These are phyloP conservation scores for Ptiloglossa arizonensis DNA, from an alignment of 1,140 invertebrate species.

Conservation along the genomic window DNA sequence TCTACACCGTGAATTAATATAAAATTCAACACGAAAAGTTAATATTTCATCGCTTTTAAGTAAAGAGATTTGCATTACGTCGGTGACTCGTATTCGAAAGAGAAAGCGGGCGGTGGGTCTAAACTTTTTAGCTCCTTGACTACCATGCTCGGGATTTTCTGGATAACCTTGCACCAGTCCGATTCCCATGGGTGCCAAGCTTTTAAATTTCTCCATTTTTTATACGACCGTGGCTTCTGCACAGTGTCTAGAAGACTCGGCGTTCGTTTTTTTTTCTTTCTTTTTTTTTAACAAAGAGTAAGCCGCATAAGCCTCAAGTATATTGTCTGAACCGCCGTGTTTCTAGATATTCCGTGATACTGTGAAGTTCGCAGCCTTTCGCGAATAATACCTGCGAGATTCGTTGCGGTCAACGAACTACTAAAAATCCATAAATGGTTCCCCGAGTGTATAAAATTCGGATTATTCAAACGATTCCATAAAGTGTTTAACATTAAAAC, in stretches of 20 bases:
- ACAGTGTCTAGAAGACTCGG: slow-evolving; percentile 38
- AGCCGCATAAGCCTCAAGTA: slow-evolving; percentile 38
- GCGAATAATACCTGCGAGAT: slow-evolving; percentile 6
- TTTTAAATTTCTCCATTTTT: slow-evolving; percentile 53
- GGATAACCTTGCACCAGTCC: slow-evolving; percentile 34
- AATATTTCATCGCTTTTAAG: not conserved
- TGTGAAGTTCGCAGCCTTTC: not conserved
- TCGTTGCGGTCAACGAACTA: not conserved
- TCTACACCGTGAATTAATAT: too few species aligned
- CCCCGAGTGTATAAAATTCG: not conserved
- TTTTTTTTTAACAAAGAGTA: slow-evolving; percentile 18
- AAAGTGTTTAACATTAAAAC: not conserved
- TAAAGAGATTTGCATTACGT: not conserved
- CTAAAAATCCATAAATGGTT: not conserved
- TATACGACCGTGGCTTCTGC: slow-evolving; percentile 33
- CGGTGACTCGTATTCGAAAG: slow-evolving; percentile 1
- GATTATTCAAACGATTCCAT: not conserved
- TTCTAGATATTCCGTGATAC: not conserved
- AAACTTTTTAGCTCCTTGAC: slow-evolving; percentile 33
- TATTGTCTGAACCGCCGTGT: slow-evolving; percentile 35
- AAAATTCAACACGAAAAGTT: not conserved
- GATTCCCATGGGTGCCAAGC: slow-evolving; percentile 44
- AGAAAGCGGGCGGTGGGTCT: not conserved
- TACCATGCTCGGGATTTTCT: slow-evolving; percentile 18
- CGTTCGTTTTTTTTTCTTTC: slow-evolving; percentile 33